Evolutionary conservation across 2,113 vertebrate species (phyloP), one percentile per base, ranked within the genome.

Genomic region (Lagenorhynchus albirostris): DNA sequence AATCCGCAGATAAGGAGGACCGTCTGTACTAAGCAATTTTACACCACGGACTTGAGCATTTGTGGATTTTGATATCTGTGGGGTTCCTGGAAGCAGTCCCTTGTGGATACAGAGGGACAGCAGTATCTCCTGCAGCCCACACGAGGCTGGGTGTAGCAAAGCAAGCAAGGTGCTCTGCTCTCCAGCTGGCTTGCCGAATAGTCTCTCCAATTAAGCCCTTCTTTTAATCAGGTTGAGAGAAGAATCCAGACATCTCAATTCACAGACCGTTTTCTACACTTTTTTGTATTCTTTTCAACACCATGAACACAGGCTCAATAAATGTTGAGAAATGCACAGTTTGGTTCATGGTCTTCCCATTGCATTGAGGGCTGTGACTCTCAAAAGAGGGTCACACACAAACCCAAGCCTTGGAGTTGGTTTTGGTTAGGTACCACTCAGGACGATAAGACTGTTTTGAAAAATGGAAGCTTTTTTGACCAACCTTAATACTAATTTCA

Each of bases 401-500:
- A 80, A 74, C 21, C 36, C 62, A 17, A 10, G 58, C 25, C n/a
- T n/a, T 36, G 17, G 18, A 38, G 55, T 70, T 20, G 50, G 50
- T 95, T 87, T 71, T 10, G 77, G 29, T 44, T 60, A 53, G 77
- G 29, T 76, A 53, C 60, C 31, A 31, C 38, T 85, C 15, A 8
- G 70, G 14, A 79, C 29, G 47, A 44, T 53, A 20, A 87, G 71
- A 44, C 11, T 20, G 38, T 62, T 77, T 89, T 3, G 31, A 44
- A 81, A 95, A 87, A 79, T 60, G 93, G 97, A 89, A 95, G 96
- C 86, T 97, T 98, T 97, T 97, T 76, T 87, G 96, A 98, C 97
- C 89, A 97, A 91, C 58, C 94, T 97, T 97, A 91, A 92, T 95
- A 95, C 95, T 97, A 97, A 98, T 98, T 98, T 98, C 98, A 98